These are phyloP conservation scores for Cryptocephalus primarius DNA, from an alignment of 2,888 invertebrate genomes.

Conservation along the genomic window DNA sequence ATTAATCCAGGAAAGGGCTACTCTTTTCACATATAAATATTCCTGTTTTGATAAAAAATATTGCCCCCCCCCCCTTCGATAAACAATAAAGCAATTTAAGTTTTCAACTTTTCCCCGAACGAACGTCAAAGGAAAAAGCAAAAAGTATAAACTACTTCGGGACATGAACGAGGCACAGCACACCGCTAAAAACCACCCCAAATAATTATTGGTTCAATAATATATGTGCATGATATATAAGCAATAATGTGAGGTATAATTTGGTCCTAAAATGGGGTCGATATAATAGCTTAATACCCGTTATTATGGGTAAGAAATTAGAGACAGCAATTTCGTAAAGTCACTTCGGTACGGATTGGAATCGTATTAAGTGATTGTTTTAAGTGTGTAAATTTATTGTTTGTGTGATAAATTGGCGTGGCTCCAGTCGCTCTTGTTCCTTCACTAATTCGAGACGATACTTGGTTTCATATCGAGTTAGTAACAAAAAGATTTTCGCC, in stretches of 20 bases:
- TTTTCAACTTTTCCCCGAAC: too few relatives aligned
- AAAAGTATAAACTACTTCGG: not conserved
- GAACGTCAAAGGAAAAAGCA: too few relatives aligned
- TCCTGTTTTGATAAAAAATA: too few relatives aligned
- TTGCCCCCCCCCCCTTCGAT: too few relatives aligned
- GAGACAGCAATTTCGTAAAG: not conserved
- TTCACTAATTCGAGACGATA: too few relatives aligned
- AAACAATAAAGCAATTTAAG: too few relatives aligned
- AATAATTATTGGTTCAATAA: not conserved
- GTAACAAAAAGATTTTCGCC: too few relatives aligned
- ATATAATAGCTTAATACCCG: not conserved
- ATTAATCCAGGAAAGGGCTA: too few relatives aligned
- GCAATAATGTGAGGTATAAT: not conserved
- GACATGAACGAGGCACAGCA: not conserved
- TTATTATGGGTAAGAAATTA: not conserved
- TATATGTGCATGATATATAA: not conserved
- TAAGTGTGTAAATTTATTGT: not conserved
- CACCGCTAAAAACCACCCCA: not conserved
- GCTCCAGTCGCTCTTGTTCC: too few relatives aligned
- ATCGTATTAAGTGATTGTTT: not conserved
- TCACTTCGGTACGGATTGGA: not conserved
- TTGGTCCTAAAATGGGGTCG: not conserved
- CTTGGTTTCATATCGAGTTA: too few relatives aligned
- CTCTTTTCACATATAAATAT: too few relatives aligned
- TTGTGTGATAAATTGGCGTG: too few relatives aligned